Base-by-base conservation (phyloP, 2,113 vertebrate species). In the Eulemur macaco region DNA sequence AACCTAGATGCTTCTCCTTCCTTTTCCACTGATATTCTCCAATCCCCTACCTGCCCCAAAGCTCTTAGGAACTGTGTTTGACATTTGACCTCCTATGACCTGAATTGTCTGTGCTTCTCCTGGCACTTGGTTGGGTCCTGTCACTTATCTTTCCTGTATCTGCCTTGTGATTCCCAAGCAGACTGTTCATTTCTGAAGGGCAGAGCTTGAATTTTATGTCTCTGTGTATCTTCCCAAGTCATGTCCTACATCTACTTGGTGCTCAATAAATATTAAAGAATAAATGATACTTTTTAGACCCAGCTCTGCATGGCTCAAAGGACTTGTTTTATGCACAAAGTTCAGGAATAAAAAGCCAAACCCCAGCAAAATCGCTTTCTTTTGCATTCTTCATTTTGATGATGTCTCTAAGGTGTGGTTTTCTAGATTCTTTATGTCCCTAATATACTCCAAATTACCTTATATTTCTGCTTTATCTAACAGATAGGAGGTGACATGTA, bases 381-480 rank as follows among this genome's bases (percentile, higher is more conserved):
- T 97, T 97, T 97, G 95, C 96, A 97, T 97, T 97, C 92, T 97
- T 98, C 96, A 97, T 97, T 97, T 97, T 97, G 96, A 98, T 97
- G 96, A 87, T 95, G 96, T 96, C 97, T 97, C 97, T 73, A 87
- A 97, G 94, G 97, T 96, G 80, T 94, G 96, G 83, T 97, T 97
- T 97, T 81, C 83, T 84, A 66, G 88, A 73, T 96, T 93, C 86
- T 97, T 98, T 97, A 96, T 97, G 86, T 7, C 52, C 64, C 80
- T 96, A 83, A 93, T 97, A 96, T 84, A 96, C 58, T 86, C 39
- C 58, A 96, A 98, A 98, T 97, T 95, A 85, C 94, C 96, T 97
- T 97, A 60, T 93, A 96, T 97, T 97, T 98, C 97, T 96, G 86
- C 96, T 93, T 86, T 97, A 89, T 89, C 94, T 96, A 83, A 95